phyloP scores from a whole-genome alignment of 2,113 vertebrate species.

The Siniperca knerii region DNA sequence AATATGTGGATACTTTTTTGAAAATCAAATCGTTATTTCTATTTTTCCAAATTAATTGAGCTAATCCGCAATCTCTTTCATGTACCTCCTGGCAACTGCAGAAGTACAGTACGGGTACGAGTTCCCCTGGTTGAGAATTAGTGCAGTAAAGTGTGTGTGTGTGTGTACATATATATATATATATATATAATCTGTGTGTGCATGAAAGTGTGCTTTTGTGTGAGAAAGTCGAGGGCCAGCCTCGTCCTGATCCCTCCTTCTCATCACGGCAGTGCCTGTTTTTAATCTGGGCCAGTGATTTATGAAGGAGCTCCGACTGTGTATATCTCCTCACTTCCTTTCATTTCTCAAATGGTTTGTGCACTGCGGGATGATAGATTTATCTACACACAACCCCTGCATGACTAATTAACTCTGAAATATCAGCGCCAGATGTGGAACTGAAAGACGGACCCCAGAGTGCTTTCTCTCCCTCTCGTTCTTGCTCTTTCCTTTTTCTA shows the following conservation, averaged over 20 bases:
- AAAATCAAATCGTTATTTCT: not conserved
- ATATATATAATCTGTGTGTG: not conserved
- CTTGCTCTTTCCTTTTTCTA: slow-evolving; percentile 56
- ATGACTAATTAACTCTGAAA: slow-evolving; percentile 99
- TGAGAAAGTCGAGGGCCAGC: slow-evolving; percentile 70
- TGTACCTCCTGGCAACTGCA: not conserved
- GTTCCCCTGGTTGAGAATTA: not conserved
- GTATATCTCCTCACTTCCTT: slow-evolving; percentile 93
- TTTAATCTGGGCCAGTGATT: slow-evolving; percentile 98
- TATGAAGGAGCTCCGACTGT: slow-evolving; percentile 92
- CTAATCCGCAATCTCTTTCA: not conserved
- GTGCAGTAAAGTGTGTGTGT: slow-evolving; percentile 13
- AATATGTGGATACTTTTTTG: not conserved
- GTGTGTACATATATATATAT: not conserved
- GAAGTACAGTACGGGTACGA: not conserved
- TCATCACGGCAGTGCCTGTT: slow-evolving; percentile 93
- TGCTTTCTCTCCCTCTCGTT: slow-evolving; percentile 66
- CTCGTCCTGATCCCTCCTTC: slow-evolving; percentile 71
- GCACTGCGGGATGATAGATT: slow-evolving; percentile 98
- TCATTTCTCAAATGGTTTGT: slow-evolving; percentile 99
- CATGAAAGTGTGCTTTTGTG: slow-evolving; percentile 50
- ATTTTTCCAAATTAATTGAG: not conserved
- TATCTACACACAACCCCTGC: slow-evolving; percentile 98
- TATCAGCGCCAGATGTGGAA: slow-evolving; percentile 99
- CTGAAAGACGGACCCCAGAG: slow-evolving; percentile 84